These are phyloP conservation scores for Macropodus opercularis DNA, from an alignment of 2,797 vertebrate genomes.

Conservation along the genomic window DNA sequence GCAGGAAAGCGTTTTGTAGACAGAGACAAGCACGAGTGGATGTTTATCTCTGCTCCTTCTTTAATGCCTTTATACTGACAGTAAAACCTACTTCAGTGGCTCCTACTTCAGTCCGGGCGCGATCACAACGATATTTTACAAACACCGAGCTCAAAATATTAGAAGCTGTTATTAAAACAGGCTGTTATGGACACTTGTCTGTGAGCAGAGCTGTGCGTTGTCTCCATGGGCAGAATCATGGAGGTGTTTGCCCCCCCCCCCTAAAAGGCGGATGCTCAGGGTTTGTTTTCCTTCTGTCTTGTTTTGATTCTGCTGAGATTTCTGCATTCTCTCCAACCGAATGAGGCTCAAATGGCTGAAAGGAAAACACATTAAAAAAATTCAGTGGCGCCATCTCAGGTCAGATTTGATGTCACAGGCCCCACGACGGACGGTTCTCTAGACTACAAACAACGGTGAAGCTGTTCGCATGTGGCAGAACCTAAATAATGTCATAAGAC, in stretches of 20 bases:
- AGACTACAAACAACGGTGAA: no score
- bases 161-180: no score
- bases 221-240: not conserved
- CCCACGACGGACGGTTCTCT: no score
- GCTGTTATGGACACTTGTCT: no score
- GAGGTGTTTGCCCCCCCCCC: not conserved
- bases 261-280: not conserved
- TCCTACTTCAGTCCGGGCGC: no score
- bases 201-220: not conserved
- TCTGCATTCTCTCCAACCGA: not conserved
- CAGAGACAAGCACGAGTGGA: conserved; percentile 51
- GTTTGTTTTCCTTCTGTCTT: not conserved
- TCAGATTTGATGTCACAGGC: not conserved
- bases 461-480: no score
- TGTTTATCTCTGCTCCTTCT: conserved; percentile 61
- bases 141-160: no score
- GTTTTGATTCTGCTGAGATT: not conserved
- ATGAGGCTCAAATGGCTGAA: not conserved
- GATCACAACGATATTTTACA: no score
- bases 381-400: not conserved
- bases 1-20: conserved; percentile 43
- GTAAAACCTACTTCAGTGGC: conserved; percentile 21
- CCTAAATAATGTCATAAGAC: conserved; percentile 5
- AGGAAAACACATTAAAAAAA: not conserved
- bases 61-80: conserved; percentile 47